These are phyloP conservation scores for Crotalus viridis DNA, from an alignment of 2,113 vertebrate genomes.

Conservation along the genomic window DNA sequence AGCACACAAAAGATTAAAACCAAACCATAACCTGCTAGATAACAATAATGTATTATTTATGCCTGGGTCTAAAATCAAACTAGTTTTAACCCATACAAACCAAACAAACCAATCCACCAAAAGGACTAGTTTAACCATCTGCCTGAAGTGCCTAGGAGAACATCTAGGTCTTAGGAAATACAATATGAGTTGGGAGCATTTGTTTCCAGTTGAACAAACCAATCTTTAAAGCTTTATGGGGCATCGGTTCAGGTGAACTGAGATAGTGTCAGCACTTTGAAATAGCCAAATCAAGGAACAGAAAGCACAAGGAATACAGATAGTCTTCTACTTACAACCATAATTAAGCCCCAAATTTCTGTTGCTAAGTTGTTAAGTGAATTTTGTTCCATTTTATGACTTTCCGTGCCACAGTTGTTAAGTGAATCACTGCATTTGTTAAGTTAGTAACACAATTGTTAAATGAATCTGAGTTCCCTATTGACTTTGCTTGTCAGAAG, in stretches of 20 bases:
- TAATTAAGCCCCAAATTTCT: not conserved
- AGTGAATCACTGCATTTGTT: not conserved
- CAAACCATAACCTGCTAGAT: not conserved
- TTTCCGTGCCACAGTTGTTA: not conserved
- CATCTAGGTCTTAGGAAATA: not conserved
- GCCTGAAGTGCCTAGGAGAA: not conserved
- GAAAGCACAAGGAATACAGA: not conserved
- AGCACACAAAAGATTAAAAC: not conserved
- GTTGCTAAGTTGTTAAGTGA: not conserved
- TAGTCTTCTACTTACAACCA: not conserved
- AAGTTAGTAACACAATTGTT: not conserved
- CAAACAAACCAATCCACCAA: not conserved
- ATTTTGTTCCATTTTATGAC: not conserved
- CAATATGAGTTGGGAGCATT: not conserved
- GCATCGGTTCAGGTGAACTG: not conserved
- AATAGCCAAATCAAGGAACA: not conserved
- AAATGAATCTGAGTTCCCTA: not conserved
- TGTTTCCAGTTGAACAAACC: not conserved
- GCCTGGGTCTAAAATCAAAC: not conserved
- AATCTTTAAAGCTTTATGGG: not conserved
- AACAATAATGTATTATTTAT: not conserved
- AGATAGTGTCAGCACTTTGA: not conserved
- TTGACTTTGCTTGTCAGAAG: not conserved
- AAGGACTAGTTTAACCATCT: not conserved
- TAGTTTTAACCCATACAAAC: not conserved